Percentiles rank a stretch among this genome's conserved stretches.
phyloP scores from a whole-genome alignment of 2,797 vertebrate species.

The Spinibarbus caldwelli region DNA sequence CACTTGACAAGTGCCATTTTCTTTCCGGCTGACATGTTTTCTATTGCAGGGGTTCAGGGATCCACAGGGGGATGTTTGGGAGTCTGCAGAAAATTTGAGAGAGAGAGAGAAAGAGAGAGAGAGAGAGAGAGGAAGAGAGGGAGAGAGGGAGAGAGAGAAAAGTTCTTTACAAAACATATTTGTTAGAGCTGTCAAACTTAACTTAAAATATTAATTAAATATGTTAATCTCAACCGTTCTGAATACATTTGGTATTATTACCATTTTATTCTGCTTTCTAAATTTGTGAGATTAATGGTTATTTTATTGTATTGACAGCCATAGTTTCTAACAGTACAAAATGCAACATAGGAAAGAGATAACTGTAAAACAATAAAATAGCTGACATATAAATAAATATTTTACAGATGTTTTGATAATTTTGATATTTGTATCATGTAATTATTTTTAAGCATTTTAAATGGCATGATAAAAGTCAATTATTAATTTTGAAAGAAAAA shows the following conservation, averaged over 20 bases:
- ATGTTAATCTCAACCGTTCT: background rate
- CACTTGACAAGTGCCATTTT: background rate
- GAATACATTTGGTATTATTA: background rate
- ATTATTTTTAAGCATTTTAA: background rate
- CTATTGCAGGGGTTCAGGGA: background rate
- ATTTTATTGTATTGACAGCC: background rate
- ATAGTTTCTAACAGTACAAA: background rate
- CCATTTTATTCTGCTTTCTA: background rate
- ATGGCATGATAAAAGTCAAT: background rate
- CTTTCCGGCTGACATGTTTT: conserved; percentile 15
- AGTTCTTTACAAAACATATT: background rate
- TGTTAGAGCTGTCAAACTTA: background rate
- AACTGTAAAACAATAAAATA: background rate
- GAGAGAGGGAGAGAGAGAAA: too few species aligned
- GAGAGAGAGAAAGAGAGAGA: background rate
- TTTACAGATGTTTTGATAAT: background rate
- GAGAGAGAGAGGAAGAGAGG: too few species aligned
- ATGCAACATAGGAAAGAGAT: background rate
- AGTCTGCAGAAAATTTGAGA: background rate
- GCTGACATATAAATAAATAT: background rate
- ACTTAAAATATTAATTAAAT: background rate
- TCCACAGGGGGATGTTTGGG: background rate
- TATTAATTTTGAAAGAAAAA: background rate
- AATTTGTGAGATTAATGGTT: background rate
- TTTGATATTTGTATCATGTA: background rate